phyloP scores from a whole-genome alignment of 2,888 invertebrate species.

The Steinernema scapterisci region DNA sequence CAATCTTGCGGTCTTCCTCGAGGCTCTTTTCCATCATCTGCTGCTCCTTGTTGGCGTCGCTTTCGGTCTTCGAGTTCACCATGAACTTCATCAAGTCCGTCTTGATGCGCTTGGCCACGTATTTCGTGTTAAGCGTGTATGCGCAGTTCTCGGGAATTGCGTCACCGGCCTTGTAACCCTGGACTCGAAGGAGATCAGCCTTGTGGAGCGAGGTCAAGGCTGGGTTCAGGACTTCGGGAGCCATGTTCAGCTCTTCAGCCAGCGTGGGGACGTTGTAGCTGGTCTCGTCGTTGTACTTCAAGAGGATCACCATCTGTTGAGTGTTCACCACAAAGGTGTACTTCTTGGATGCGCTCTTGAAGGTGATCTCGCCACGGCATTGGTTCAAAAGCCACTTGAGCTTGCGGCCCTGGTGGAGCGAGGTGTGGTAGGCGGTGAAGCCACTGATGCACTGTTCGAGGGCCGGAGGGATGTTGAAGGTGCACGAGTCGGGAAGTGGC shows the following conservation, averaged over 20 bases:
- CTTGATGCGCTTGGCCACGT: slow-evolving; percentile 8
- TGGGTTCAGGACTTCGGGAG: neutral
- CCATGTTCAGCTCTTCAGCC: neutral
- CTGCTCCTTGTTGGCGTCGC: slow-evolving; percentile 82
- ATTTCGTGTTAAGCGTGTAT: slow-evolving; percentile 9
- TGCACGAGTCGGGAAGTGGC: neutral
- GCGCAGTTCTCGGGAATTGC: neutral
- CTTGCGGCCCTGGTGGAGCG: neutral
- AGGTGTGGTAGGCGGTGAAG: neutral
- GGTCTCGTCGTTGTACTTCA: slow-evolving; percentile 83
- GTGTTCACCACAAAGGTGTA: slow-evolving; percentile 73
- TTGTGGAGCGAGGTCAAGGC: slow-evolving; percentile 6
- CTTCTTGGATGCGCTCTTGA: slow-evolving; percentile 29
- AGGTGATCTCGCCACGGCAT: neutral
- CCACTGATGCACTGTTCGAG: neutral
- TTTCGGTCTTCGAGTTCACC: slow-evolving; percentile 67
- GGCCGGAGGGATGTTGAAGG: neutral
- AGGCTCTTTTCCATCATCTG: slow-evolving; percentile 84
- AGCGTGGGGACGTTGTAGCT: neutral
- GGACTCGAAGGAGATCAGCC: neutral
- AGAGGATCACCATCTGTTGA: slow-evolving; percentile 95
- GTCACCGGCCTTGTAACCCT: neutral
- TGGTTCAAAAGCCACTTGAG: neutral
- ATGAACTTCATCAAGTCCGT: slow-evolving; percentile 4
- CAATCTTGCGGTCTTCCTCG: slow-evolving; percentile 88